Conservation (phyloP, 1,140 invertebrate species). For the Mya arenaria region DNA sequence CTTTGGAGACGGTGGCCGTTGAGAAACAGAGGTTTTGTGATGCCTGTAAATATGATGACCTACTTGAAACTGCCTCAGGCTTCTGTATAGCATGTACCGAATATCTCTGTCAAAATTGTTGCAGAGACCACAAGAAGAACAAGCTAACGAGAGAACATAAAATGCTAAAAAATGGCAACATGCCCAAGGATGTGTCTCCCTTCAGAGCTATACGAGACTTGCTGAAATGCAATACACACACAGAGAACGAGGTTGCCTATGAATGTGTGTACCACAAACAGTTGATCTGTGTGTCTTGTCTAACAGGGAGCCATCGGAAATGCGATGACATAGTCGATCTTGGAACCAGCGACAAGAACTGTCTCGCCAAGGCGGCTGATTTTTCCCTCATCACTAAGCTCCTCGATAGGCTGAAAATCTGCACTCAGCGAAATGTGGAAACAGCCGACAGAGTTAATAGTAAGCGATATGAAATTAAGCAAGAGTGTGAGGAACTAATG, state of each 20-base stretch:
- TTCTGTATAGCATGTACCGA: conserved; percentile 19
- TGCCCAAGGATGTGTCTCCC: background rate
- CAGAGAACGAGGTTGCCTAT: background rate
- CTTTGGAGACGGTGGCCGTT: no score
- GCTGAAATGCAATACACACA: background rate
- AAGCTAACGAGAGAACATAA: conserved; percentile 13
- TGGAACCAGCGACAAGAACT: no score
- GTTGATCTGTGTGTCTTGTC: background rate
- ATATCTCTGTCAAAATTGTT: conserved; percentile 14
- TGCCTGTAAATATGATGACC: conserved; percentile 11
- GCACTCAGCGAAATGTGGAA: no score
- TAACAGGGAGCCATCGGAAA: background rate
- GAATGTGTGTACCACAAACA: background rate
- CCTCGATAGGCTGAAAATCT: no score
- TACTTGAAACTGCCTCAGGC: background rate
- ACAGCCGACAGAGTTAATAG: no score
- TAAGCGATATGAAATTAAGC: no score
- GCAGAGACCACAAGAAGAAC: conserved; percentile 7
- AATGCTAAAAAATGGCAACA: background rate
- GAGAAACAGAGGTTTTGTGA: no score
- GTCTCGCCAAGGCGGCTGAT: no score
- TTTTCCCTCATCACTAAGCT: no score
- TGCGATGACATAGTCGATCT: background rate
- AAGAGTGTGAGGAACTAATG: no score
- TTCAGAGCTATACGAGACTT: background rate